These are phyloP conservation scores for Lycophotia porphyrea DNA, from an alignment of 2,888 invertebrate genomes.

Conservation along the genomic window DNA sequence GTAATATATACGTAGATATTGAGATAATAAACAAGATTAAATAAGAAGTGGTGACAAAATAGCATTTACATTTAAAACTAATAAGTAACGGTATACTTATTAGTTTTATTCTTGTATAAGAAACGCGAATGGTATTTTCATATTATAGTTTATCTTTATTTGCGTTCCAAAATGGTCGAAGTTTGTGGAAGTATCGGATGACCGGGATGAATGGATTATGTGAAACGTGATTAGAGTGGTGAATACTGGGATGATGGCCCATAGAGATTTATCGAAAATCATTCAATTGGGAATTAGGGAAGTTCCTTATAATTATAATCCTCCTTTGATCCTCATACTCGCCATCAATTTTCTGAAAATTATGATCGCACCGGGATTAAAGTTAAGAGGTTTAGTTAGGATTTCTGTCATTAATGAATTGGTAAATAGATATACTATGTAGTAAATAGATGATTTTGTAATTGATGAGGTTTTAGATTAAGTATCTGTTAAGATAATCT, in stretches of 20 bases:
- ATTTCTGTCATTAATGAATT: not conserved
- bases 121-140: not conserved
- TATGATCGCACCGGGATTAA: not conserved
- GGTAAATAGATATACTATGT: not conserved
- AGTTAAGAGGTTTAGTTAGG: not conserved
- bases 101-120: not conserved
- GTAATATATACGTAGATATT: too few relatives aligned
- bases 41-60: too few relatives aligned
- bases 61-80: too few relatives aligned
- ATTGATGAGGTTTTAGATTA: conserved; percentile 7
- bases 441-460: not conserved
- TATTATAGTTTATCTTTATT: not conserved
- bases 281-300: not conserved
- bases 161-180: not conserved
- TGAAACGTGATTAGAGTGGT: not conserved
- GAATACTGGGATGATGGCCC: not conserved
- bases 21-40: too few relatives aligned
- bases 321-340: not conserved
- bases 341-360: not conserved
- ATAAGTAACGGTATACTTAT: too few relatives aligned
- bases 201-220: not conserved
- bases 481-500: conserved; percentile 11
- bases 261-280: not conserved
- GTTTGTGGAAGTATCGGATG: not conserved
- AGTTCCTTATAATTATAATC: not conserved